Evolutionary conservation across 2,888 invertebrate genomes (phyloP).

Genomic region (Terebella lapidaria): DNA sequence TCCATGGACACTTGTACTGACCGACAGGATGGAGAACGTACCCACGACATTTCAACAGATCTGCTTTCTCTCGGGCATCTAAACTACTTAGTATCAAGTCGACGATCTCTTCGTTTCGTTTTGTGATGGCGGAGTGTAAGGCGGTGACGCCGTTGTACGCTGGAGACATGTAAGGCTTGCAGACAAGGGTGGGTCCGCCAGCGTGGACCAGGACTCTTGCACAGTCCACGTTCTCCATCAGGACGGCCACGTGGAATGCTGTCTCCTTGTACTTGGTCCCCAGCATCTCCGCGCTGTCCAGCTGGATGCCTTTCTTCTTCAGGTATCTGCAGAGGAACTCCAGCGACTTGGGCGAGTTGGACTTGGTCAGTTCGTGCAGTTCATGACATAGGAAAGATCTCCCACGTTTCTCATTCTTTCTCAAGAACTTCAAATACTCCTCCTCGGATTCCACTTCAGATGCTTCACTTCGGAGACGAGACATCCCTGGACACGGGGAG

Average conservation of each 20-base stretch:
- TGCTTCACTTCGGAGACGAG: too few species aligned
- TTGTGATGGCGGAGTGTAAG: neutral
- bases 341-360: too few species aligned
- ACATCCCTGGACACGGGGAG: too few species aligned
- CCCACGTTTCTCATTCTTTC: too few species aligned
- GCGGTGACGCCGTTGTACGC: neutral
- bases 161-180: neutral
- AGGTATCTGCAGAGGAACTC: too few species aligned
- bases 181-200: neutral
- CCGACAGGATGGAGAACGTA: neutral
- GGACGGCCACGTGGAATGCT: conserved; percentile 5
- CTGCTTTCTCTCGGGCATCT: neutral
- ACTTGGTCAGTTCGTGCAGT: too few species aligned
- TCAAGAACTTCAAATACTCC: too few species aligned
- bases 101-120: neutral
- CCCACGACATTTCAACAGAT: neutral
- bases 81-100: neutral
- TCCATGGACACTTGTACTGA: neutral
- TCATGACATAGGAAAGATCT: too few species aligned
- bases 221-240: neutral
- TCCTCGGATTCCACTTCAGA: too few species aligned
- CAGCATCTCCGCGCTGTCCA: too few species aligned
- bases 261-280: neutral
- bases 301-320: too few species aligned
- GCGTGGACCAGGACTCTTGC: neutral